Conservation (phyloP, 2,113 vertebrate species). For the Pseudonaja textilis region DNA sequence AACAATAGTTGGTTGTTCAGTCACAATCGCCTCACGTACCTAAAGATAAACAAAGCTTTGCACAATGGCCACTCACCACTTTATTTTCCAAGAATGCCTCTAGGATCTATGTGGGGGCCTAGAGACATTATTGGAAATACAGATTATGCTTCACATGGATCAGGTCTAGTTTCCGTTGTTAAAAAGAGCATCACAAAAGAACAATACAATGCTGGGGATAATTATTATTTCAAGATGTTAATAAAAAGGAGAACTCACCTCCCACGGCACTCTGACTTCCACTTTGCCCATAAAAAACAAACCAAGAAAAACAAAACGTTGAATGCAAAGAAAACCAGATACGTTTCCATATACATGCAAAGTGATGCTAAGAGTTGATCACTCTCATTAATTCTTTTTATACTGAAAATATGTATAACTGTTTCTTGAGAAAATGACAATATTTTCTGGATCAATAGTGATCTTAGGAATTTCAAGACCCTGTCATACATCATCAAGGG, state of each 20-base stretch:
- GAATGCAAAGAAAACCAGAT: conserved; percentile 18
- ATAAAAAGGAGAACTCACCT: conserved; percentile 68
- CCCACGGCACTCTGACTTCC: conserved; percentile 58
- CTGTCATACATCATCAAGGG: background rate
- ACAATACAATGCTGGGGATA: background rate
- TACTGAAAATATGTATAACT: background rate
- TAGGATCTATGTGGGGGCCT: background rate
- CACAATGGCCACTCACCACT: background rate
- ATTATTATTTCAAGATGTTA: background rate
- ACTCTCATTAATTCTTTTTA: background rate
- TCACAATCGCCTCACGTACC: background rate
- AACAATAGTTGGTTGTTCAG: background rate
- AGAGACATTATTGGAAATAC: background rate
- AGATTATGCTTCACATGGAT: background rate
- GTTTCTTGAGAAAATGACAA: background rate
- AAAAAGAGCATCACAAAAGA: background rate
- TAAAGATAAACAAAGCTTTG: background rate
- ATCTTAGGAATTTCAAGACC: background rate
- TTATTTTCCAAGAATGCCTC: background rate
- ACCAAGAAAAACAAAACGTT: conserved; percentile 22
- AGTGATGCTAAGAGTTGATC: background rate
- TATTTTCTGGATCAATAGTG: background rate
- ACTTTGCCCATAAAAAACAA: conserved; percentile 60
- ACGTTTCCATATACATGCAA: background rate
- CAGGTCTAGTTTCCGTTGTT: background rate